Percentiles rank a stretch among this genome's conserved stretches.
These are phyloP conservation scores for Brachionus angularis DNA, from an alignment of 1,140 invertebrate genomes.

Conservation along the genomic window DNA sequence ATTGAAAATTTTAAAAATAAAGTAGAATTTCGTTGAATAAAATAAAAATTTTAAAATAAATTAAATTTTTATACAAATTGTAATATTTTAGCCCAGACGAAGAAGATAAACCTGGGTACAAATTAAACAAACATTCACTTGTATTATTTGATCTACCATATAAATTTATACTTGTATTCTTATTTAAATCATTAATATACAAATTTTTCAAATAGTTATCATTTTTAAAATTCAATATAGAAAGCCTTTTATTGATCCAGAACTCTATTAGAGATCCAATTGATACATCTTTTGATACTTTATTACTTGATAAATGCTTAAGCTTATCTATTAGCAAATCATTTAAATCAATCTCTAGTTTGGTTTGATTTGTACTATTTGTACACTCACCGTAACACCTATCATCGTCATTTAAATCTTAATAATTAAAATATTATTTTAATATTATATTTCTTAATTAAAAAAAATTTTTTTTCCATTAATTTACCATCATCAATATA, in stretches of 20 bases:
- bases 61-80: background rate
- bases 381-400: constrained; percentile 10
- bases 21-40: too few species aligned
- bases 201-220: background rate
- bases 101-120: constrained; percentile 6
- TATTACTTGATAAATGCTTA: too few species aligned
- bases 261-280: background rate
- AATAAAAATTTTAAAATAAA: constrained; percentile 8
- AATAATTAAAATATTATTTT: background rate
- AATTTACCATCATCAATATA: constrained; percentile 26
- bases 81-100: constrained; percentile 3
- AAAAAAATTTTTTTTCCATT: background rate
- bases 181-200: background rate
- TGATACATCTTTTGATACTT: background rate
- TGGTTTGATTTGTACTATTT: background rate
- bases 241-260: background rate
- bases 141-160: background rate
- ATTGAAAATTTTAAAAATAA: too few species aligned
- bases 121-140: constrained; percentile 14
- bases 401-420: constrained; percentile 26
- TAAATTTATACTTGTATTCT: background rate
- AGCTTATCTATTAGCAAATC: background rate
- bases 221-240: too few species aligned
- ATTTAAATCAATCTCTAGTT: background rate
- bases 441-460: background rate